Evolutionary conservation across 2,113 vertebrate species (phyloP).

Genomic region (Turdus rufiventris): DNA sequence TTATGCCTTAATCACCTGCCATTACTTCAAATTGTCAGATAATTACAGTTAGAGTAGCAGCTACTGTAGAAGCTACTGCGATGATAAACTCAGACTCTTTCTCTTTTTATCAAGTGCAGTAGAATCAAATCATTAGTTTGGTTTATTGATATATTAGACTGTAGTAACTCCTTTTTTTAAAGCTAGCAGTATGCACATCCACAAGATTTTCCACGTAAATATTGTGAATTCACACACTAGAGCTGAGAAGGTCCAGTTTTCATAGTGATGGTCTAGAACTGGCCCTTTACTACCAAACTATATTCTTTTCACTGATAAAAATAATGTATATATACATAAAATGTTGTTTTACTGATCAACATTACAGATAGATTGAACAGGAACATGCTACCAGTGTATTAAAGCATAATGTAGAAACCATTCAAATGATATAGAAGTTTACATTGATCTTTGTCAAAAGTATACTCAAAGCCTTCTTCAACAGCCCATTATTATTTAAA

Average conservation of each 20-base stretch:
- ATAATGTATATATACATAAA: background rate
- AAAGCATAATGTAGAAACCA: background rate
- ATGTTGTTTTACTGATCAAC: background rate
- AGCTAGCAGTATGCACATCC: background rate
- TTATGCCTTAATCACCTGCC: background rate
- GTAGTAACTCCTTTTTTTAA: background rate
- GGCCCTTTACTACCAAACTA: background rate
- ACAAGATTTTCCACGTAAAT: background rate
- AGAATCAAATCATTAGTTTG: background rate
- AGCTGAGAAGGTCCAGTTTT: background rate
- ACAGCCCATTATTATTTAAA: background rate
- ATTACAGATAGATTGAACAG: background rate
- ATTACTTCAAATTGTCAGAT: background rate
- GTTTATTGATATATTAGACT: background rate
- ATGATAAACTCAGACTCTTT: background rate
- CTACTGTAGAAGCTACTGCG: background rate
- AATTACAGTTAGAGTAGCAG: background rate
- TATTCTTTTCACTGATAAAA: background rate
- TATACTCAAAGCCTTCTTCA: background rate
- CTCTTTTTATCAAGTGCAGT: background rate
- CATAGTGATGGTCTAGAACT: background rate
- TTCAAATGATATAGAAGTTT: background rate
- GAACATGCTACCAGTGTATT: background rate
- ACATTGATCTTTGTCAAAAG: background rate
- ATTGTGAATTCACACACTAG: background rate